These are phyloP conservation scores for Branchipolynoe longqiensis DNA, from an alignment of 2,888 invertebrate species.

Conservation along the genomic window DNA sequence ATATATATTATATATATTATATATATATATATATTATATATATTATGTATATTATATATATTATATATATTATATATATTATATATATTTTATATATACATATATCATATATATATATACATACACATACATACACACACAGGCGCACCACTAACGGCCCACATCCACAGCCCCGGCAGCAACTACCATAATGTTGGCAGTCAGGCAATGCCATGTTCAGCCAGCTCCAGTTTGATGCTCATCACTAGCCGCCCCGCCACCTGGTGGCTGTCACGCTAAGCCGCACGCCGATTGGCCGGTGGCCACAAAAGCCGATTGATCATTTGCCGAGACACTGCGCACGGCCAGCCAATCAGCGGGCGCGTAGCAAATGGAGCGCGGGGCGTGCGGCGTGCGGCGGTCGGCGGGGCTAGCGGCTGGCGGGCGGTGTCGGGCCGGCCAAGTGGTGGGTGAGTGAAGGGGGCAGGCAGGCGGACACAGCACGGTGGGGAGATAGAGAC, in stretches of 20 bases:
- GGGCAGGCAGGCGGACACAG: too few species aligned
- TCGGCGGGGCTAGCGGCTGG: background rate
- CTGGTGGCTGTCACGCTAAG: constrained; percentile 15
- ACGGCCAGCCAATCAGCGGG: constrained; percentile 39
- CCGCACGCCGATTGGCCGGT: constrained; percentile 38
- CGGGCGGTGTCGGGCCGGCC: background rate
- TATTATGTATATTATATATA: too few species aligned
- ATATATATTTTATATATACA: too few species aligned
- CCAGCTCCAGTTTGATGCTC: background rate
- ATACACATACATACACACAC: too few species aligned
- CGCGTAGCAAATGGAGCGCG: constrained; percentile 7
- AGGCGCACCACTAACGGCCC: too few species aligned
- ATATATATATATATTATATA: too few species aligned
- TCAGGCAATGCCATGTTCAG: too few species aligned
- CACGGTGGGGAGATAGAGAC: constrained; percentile 31
- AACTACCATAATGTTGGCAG: too few species aligned
- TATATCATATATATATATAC: too few species aligned
- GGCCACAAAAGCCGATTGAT: constrained; percentile 46
- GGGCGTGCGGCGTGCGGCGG: background rate
- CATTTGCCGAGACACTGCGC: constrained; percentile 36
- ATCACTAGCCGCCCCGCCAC: background rate
- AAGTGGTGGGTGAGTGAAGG: background rate
- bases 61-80: too few species aligned
- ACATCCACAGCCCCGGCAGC: too few species aligned
- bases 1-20: too few species aligned